Base-by-base conservation (phyloP, 2,797 vertebrate species). In the Antrozous pallidus region DNA sequence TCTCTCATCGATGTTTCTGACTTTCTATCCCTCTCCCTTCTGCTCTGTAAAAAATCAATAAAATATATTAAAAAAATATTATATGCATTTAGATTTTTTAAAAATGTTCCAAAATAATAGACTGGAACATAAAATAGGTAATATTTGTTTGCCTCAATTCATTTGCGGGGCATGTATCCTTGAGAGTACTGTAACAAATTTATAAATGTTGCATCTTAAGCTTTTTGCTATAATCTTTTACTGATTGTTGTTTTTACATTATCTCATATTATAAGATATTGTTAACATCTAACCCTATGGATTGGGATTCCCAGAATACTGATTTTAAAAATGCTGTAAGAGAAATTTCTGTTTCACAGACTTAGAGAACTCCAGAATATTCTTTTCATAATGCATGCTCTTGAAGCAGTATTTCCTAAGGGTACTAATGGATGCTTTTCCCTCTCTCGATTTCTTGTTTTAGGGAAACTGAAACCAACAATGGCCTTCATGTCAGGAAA, bases 391-490 rank as follows among this genome's bases (percentile, higher is more conserved):
- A 42, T 93, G 69, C 20, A 70, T 88, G 28, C 75, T 96, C 61
- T 96, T 94, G 31, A 85, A 95, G 74, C 16, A 5, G 3, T 28
- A n/a, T 20, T 90, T 69, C 71, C 54, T 74, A 51, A 28, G 63
- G 88, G 49, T 45, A 89, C 49, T 96, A 89, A 96, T 75, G 54
- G 61, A 51, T 89, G 77, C 18, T 93, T 94, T 88, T 56, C 8
- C 5, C 65, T 79, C 83, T 92, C 78, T 90, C 33, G 20, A 91
- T 92, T 95, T 97, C 49, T 93, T n/a, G 86, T 96, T 97, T 95
- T 97, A 99, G 99, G 99, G 47, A 98, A 99, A 94, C 95, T 99
- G 96, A 99, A 99, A 97, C 99, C 99, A 65, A 99, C 99, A 1
- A 92, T 98, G 97, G 98, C 98, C 70, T 99, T 99, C 97, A 98